Base-by-base conservation (phyloP, 1,140 invertebrate genomes). In the Whitmania pigra region DNA sequence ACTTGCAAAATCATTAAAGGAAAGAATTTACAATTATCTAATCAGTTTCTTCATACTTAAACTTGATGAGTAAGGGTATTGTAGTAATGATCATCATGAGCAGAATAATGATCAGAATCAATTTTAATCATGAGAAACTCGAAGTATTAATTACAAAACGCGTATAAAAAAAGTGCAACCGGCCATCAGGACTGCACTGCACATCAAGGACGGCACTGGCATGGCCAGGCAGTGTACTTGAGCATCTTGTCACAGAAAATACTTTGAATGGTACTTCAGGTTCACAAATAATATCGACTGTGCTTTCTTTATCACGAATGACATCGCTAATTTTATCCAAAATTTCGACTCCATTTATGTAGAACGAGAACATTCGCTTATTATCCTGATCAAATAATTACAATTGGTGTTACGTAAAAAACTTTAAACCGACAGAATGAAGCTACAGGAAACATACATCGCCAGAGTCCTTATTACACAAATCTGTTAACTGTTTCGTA, bases 121-220 rank as follows among this genome's bases (percentile, higher is more conserved):
- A 2, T 22, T 63, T n/a, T 63, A 63, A 63, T 63, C 57, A 63
- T 63, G 7, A 63, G 57, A 49, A 49, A 49, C 43, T 49, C 43
- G 2, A 49, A 49, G 2, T 17, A 1, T 49, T 49, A 49, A 49
- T 49, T 49, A 49, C 11, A 49, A 49, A 49, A 17, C 13, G 13
- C 9, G 2, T 49, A 4, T 49, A 49, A 4, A 49, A n/a, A n/a
- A 49, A 49, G 5, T 49, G 43, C 71, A 73, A 84, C 83, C 81
- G 85, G 29, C 94, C 93, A 84, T 94, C 88, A 0, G 94, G 93
- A 81, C 92, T 97, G 81, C 98, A 99, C 77, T 88, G 87, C 18
- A 92, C 89, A 25, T 90, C 91, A 76, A 98, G 89, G 0, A 99
- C 92, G 53, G 94, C 91, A 85, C 97, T 94, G 71, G 92, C 90